Evolutionary conservation across 2,113 vertebrate species (phyloP).

Genomic region (Cromileptes altivelis): DNA sequence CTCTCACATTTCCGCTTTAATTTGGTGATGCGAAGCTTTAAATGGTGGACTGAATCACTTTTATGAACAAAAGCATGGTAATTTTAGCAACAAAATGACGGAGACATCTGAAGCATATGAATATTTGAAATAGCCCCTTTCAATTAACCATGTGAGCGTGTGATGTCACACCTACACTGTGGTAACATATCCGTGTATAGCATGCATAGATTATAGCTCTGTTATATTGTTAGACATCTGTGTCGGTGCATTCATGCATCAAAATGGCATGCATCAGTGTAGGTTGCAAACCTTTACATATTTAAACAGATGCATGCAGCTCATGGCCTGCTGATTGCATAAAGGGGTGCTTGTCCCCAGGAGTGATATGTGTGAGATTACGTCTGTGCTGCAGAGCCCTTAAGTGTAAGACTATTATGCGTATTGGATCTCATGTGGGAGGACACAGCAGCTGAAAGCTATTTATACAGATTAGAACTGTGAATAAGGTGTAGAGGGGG

Average conservation of each 20-base stretch:
- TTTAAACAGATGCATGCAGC: conserved; percentile 28
- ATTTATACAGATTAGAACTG: conserved; percentile 66
- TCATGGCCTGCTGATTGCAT: conserved; percentile 50
- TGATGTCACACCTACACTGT: not conserved
- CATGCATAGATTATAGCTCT: not conserved
- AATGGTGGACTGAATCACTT: conserved; percentile 37
- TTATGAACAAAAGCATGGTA: conserved; percentile 28
- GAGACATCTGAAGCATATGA: conserved; percentile 7
- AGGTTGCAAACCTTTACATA: conserved; percentile 11
- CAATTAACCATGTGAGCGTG: conserved; percentile 8
- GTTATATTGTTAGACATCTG: not conserved
- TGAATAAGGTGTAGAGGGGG: conserved; percentile 50
- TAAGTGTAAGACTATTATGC: conserved; percentile 60
- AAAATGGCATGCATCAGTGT: not conserved
- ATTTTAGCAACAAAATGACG: conserved; percentile 47
- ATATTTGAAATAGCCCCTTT: conserved; percentile 27
- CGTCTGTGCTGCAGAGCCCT: conserved; percentile 59
- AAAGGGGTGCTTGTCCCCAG: conserved; percentile 45
- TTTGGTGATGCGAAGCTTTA: conserved; percentile 42
- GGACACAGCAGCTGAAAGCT: conserved; percentile 39
- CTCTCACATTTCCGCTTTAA: conserved; percentile 46
- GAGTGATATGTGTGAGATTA: conserved; percentile 64
- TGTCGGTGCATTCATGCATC: conserved; percentile 2
- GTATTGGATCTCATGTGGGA: conserved; percentile 63
- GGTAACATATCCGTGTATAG: not conserved